phyloP scores from a whole-genome alignment of 1,140 invertebrate species.

The Hycleus cichorii region DNA sequence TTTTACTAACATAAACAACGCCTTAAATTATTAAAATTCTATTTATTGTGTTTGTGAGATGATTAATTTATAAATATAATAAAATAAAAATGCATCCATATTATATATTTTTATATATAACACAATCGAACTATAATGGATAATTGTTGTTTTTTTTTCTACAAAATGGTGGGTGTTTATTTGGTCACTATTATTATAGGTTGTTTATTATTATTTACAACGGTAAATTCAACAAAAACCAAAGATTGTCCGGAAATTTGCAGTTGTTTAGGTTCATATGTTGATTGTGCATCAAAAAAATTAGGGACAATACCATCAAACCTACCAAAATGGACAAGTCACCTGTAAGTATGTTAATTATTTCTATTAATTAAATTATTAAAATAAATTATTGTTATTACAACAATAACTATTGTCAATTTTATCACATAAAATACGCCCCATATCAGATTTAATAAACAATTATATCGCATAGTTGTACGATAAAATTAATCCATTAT shows the following conservation, averaged over 20 bases:
- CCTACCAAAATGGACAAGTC: constrained; percentile 53
- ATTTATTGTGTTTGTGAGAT: neutral
- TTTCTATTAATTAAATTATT: constrained; percentile 5
- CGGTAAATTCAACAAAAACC: constrained; percentile 35
- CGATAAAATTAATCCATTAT: too few relatives aligned
- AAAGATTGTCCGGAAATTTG: constrained; percentile 51
- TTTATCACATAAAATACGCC: neutral
- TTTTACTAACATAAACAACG: constrained; percentile 12
- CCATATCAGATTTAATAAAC: too few relatives aligned
- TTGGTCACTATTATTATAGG: constrained; percentile 28
- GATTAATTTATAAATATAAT: neutral
- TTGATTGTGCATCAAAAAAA: constrained; percentile 53
- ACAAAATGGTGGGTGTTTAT: constrained; percentile 40
- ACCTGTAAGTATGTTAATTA: constrained; percentile 44
- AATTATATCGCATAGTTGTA: too few relatives aligned
- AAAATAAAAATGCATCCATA: constrained; percentile 13
- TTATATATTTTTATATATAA: constrained; percentile 7
- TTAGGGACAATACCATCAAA: constrained; percentile 47
- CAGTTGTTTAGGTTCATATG: constrained; percentile 49
- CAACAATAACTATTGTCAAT: neutral
- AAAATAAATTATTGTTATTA: neutral
- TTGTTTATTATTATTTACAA: constrained; percentile 28
- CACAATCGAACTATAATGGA: constrained; percentile 32
- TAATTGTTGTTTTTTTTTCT: constrained; percentile 21
- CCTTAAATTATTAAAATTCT: constrained; percentile 8